Conservation (phyloP, 2,888 invertebrate genomes). For the Rhagium mordax region DNA sequence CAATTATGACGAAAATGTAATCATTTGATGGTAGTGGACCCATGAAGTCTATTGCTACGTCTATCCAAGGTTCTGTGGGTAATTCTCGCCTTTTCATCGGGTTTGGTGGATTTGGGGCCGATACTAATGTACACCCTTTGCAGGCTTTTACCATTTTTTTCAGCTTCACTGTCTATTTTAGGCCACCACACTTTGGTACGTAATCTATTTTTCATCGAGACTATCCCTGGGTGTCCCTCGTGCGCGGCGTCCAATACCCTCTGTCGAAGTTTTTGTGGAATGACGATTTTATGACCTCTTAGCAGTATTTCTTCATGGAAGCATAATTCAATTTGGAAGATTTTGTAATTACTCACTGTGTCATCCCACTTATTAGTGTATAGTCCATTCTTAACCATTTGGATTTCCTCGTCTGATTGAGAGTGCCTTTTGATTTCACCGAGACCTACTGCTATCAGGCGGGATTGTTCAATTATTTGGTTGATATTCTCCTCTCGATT, state of each 20-base stretch:
- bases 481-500: neutral
- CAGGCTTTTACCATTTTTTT: slow-evolving; percentile 46
- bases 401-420: neutral
- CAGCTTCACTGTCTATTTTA: slow-evolving; percentile 54
- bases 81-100: slow-evolving; percentile 49
- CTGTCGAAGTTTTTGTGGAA: slow-evolving; percentile 30
- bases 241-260: slow-evolving; percentile 52
- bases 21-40: slow-evolving; percentile 52
- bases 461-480: neutral
- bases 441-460: neutral
- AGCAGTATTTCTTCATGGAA: slow-evolving; percentile 14
- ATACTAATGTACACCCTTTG: slow-evolving; percentile 48
- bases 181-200: slow-evolving; percentile 63
- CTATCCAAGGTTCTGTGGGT: slow-evolving; percentile 46
- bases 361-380: too few species aligned
- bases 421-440: neutral
- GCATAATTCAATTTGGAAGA: slow-evolving; percentile 29
- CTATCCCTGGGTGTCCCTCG: slow-evolving; percentile 63
- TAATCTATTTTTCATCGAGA: slow-evolving; percentile 60
- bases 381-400: too few species aligned
- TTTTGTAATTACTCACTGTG: neutral
- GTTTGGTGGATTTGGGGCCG: slow-evolving; percentile 36
- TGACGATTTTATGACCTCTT: neutral
- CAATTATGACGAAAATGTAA: slow-evolving; percentile 53
- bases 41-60: slow-evolving; percentile 54